Base-by-base conservation (phyloP, 2,797 vertebrate species). In the Darevskia nairensis region DNA sequence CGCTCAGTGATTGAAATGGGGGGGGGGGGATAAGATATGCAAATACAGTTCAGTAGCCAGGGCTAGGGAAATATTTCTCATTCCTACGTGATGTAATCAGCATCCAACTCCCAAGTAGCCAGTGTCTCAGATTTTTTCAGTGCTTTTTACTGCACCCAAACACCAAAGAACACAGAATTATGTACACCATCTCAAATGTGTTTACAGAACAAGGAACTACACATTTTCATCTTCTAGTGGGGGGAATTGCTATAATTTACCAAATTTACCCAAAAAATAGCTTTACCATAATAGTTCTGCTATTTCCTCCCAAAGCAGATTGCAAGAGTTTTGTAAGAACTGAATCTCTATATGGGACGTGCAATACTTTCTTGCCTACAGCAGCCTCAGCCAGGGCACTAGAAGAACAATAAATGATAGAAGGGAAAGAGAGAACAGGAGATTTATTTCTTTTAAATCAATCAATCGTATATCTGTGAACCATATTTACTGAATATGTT, bases 231-330 rank as follows among this genome's bases (percentile, higher is more conserved):
- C 29, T 3, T 79, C 64, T 50, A 50, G 50, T 13, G 11, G 50
- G 11, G 50, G 3, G 13, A 50, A 55, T 55, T 55, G 74, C 29
- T 39, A 25, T 19, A 68, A 23, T 8, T 46, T 76, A 21, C 25
- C 17, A 13, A 72, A 32, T 50, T 32, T 32, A 17, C 25, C 76
- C 19, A 27, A 44, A 35, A 27, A n/a, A 76, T 27, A 61, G 17
- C 21, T 75, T 92, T 96, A 98, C 98, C 98, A 98, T 97, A 44
- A 98, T 95, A 0, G 98, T 99, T 84, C 97, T 97, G 92, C 98
- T 99, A 96, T 98, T 99, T n/a, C 98, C 98, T 7, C 98, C 98
- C 88, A 98, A 96, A 0, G 98, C 98, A 9, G 98, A 98, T 95
- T 98, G 98, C 87, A 98, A 97, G 91, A 98, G 95, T 94, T 98